Percentiles rank a stretch among this genome's conserved stretches.
These are phyloP conservation scores for Meteorus sp. DNA, from an alignment of 1,140 invertebrate species.

Conservation along the genomic window DNA sequence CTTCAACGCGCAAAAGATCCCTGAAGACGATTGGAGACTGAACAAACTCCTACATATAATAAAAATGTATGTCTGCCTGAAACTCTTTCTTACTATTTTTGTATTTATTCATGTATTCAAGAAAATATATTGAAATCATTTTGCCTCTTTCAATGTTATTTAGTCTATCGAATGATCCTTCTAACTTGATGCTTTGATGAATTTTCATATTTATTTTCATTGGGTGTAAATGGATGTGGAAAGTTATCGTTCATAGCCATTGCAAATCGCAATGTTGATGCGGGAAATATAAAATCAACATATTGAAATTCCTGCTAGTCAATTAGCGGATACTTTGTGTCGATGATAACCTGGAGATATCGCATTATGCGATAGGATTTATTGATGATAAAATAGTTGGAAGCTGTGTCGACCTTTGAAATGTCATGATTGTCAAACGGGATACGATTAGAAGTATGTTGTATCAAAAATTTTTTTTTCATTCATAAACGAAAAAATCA, in stretches of 20 bases:
- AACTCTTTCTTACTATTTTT: neutral
- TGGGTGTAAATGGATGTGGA: neutral
- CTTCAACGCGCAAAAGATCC: too few relatives aligned
- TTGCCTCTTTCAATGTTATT: too few relatives aligned
- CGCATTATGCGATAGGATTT: neutral
- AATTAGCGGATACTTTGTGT: conserved; percentile 1
- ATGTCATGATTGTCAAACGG: too few relatives aligned
- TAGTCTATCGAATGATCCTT: too few relatives aligned
- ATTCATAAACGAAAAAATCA: too few relatives aligned
- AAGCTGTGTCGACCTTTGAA: too few relatives aligned
- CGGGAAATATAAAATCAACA: neutral
- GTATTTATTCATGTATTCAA: neutral
- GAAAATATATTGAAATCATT: too few relatives aligned
- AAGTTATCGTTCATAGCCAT: neutral
- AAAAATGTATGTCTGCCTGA: neutral
- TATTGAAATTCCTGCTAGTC: neutral
- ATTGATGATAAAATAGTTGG: neutral
- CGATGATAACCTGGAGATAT: neutral
- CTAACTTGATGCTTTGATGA: too few relatives aligned
- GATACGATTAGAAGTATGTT: too few relatives aligned
- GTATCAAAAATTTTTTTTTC: too few relatives aligned
- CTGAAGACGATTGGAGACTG: conserved; percentile 28
- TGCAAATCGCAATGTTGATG: neutral
- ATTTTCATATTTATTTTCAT: too few relatives aligned
- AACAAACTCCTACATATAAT: conserved; percentile 13